Conservation (phyloP, 2,888 invertebrate genomes). For the Agrotis ipsilon region DNA sequence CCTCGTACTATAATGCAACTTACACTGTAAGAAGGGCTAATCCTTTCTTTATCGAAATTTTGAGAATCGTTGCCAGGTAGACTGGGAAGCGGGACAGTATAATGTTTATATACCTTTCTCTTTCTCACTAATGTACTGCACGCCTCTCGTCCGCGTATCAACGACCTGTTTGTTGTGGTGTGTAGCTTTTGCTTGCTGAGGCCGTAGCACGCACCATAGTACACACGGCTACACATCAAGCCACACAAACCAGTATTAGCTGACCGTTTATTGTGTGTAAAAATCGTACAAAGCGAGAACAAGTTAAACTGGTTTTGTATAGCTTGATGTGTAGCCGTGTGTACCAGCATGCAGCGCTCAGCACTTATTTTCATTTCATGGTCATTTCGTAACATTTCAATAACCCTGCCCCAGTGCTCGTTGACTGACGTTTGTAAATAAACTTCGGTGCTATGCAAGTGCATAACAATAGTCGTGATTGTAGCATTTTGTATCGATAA, state of each 20-base stretch:
- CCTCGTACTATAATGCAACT: slow-evolving; percentile 2
- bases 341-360: slow-evolving; percentile 77
- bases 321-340: too few relatives aligned
- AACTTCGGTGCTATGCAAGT: slow-evolving; percentile 67
- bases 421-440: slow-evolving; percentile 77
- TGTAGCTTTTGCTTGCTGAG: slow-evolving; percentile 78
- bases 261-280: too few relatives aligned
- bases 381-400: slow-evolving; percentile 87
- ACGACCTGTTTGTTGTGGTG: slow-evolving; percentile 84
- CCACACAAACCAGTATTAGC: too few relatives aligned
- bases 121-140: slow-evolving; percentile 77
- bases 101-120: slow-evolving; percentile 86
- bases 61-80: slow-evolving; percentile 75
- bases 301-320: too few relatives aligned
- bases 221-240: too few relatives aligned
- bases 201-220: slow-evolving; percentile 81
- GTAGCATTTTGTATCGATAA: slow-evolving; percentile 61
- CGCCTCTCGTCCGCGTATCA: slow-evolving; percentile 83
- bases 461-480: slow-evolving; percentile 69
- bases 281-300: too few relatives aligned
- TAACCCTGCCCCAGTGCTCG: slow-evolving; percentile 74
- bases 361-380: slow-evolving; percentile 87
- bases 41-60: slow-evolving; percentile 58
- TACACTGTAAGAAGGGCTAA: slow-evolving; percentile 17
- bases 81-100: slow-evolving; percentile 71